Evolutionary conservation across 2,113 vertebrate genomes (phyloP).

Genomic region (Halcyon malimbica): DNA sequence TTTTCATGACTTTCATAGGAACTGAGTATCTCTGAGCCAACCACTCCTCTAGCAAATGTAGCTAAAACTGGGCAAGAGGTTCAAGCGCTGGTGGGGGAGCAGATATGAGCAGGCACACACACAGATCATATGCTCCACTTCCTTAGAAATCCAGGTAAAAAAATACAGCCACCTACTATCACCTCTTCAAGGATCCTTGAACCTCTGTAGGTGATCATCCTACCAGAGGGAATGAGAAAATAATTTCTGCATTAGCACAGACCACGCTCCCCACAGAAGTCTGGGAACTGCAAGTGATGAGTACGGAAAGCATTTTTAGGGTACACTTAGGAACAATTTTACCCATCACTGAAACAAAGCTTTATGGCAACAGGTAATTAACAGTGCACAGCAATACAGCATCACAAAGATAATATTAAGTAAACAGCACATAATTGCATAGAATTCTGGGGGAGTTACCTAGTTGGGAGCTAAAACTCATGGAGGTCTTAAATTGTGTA

Average conservation of each 20-base stretch:
- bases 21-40: not conserved
- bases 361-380: not conserved
- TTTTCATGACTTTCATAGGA: not conserved
- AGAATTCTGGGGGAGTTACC: not conserved
- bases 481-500: not conserved
- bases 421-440: not conserved
- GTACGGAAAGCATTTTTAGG: not conserved
- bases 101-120: not conserved
- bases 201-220: not conserved
- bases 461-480: not conserved
- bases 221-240: not conserved
- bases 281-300: not conserved
- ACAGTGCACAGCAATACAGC: not conserved
- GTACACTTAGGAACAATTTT: not conserved
- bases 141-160: not conserved
- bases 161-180: not conserved
- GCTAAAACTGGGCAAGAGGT: not conserved
- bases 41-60: not conserved
- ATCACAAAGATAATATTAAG: not conserved
- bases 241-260: not conserved
- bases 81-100: not conserved
- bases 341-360: not conserved
- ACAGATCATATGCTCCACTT: not conserved
- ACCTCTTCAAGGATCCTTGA: not conserved
- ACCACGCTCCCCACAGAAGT: not conserved